phyloP scores from a whole-genome alignment of 2,113 vertebrate genomes.

The Phrynocephalus versicolor region DNA sequence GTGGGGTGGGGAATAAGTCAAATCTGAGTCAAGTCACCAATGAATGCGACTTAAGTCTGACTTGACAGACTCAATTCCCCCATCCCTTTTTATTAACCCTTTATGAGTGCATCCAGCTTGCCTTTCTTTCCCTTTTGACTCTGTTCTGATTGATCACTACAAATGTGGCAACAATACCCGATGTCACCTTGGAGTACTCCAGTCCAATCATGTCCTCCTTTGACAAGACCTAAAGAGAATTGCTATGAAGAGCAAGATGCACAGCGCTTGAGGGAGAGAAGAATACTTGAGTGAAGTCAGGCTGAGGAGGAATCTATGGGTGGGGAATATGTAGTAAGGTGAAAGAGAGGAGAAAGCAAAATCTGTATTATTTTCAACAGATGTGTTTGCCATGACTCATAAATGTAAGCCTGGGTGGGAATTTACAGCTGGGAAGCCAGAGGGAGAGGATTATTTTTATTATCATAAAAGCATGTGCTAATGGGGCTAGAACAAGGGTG shows the following conservation, averaged over 20 bases:
- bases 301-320: conserved; percentile 24
- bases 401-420: conserved; percentile 70
- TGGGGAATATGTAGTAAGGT: conserved; percentile 44
- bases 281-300: conserved; percentile 31
- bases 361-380: conserved; percentile 60
- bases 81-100: not conserved
- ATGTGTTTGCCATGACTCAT: conserved; percentile 67
- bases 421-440: conserved; percentile 68
- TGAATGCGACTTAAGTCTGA: too few relatives aligned
- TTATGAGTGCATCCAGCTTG: conserved; percentile 16
- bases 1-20: too few relatives aligned
- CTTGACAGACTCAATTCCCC: too few relatives aligned
- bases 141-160: conserved; percentile 24
- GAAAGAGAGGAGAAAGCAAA: conserved; percentile 23
- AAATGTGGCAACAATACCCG: conserved; percentile 23
- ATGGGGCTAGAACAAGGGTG: conserved; percentile 47
- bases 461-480: conserved; percentile 65
- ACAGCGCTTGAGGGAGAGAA: conserved; percentile 30
- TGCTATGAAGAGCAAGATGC: not conserved
- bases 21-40: too few relatives aligned
- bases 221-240: conserved; percentile 33
- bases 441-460: conserved; percentile 70
- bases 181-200: not conserved
- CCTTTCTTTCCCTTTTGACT: not conserved
- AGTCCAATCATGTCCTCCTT: not conserved